Percentiles rank a stretch among this genome's conserved stretches.
Evolutionary conservation across 2,113 vertebrate genomes (phyloP).

Genomic region (Gracilinanus agilis): DNA sequence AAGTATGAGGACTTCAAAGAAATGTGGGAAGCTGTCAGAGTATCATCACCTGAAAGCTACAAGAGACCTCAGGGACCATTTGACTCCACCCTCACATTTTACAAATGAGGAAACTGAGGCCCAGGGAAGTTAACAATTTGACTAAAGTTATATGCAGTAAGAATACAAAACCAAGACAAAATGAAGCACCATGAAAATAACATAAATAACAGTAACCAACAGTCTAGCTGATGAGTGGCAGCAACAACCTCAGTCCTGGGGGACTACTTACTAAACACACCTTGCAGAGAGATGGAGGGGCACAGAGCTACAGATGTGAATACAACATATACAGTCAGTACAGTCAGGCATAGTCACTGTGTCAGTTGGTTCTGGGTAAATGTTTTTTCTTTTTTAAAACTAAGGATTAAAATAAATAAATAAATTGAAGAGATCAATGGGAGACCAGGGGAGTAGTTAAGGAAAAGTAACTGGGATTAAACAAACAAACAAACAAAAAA

Average conservation of each 20-base stretch:
- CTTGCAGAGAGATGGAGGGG: neutral
- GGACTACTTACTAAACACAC: neutral
- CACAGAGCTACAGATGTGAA: neutral
- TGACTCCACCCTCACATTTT: neutral
- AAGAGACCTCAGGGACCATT: neutral
- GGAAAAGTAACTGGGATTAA: too few species aligned
- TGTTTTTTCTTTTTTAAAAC: too few species aligned
- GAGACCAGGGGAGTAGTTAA: too few species aligned
- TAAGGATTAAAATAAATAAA: too few species aligned
- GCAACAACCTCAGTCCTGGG: neutral
- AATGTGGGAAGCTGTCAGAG: neutral
- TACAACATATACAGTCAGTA: neutral
- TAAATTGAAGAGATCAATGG: too few species aligned
- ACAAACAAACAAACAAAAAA: neutral
- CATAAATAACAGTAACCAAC: neutral
- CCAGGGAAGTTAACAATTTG: neutral
- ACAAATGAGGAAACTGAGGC: neutral
- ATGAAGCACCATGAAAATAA: neutral
- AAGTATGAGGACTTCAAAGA: neutral
- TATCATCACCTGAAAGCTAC: neutral
- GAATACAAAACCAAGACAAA: neutral
- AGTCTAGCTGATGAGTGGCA: neutral
- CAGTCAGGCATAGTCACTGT: neutral
- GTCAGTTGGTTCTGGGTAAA: neutral
- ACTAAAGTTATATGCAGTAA: neutral